phyloP scores from a whole-genome alignment of 2,113 vertebrate genomes.

The Tragulus kanchil region DNA sequence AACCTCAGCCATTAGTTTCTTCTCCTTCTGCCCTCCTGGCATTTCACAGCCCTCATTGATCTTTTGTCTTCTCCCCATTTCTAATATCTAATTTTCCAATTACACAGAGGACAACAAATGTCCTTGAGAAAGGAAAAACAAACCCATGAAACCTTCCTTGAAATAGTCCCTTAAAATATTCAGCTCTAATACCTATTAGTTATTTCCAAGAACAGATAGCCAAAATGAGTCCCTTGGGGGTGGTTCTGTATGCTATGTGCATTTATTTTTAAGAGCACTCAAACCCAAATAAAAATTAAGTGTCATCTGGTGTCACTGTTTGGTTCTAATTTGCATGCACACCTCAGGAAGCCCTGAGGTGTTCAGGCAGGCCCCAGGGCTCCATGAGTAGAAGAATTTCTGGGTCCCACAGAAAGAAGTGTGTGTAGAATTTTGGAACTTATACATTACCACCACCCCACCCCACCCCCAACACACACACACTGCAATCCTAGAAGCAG shows the following conservation, averaged over 20 bases:
- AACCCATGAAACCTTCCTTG: not conserved
- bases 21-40: constrained; percentile 35
- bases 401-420: not conserved
- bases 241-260: constrained; percentile 54
- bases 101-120: constrained; percentile 32
- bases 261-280: constrained; percentile 57
- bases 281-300: constrained; percentile 61
- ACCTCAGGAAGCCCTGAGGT: constrained; percentile 20
- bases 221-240: constrained; percentile 40
- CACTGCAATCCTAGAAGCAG: not conserved
- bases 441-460: not conserved
- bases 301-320: constrained; percentile 45
- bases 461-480: not conserved
- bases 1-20: not conserved
- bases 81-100: constrained; percentile 64
- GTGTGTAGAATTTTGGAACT: not conserved
- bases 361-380: not conserved
- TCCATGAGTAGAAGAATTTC: not conserved
- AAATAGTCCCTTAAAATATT: constrained; percentile 66
- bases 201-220: constrained; percentile 41
- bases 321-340: constrained; percentile 52
- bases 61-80: constrained; percentile 25
- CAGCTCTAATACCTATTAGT: constrained; percentile 53
- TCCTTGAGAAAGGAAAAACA: constrained; percentile 61
- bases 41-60: constrained; percentile 3